A percentile compares a stretch with the other conserved stretches of the same genome.
phyloP scores from a whole-genome alignment of 1,140 invertebrate genomes.

The silkworm (Bombyx mori) region DNA sequence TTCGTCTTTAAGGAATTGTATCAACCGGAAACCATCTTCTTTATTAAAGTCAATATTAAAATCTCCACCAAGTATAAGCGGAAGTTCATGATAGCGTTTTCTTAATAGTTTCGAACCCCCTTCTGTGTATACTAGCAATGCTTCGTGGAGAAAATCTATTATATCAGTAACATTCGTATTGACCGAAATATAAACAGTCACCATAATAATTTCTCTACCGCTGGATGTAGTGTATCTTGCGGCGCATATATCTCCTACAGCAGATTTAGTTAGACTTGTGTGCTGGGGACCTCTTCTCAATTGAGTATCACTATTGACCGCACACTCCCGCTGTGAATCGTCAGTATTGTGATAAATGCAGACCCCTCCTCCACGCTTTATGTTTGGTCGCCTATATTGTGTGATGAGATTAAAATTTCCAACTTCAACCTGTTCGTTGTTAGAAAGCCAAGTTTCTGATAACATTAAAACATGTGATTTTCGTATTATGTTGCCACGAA shows the following conservation, averaged over 20 bases:
- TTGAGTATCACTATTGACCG: background rate
- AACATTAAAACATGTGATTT: too few species aligned
- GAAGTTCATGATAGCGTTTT: slow-evolving; percentile 8
- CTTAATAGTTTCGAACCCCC: slow-evolving; percentile 12
- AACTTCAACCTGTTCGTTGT: too few species aligned
- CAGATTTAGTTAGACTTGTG: background rate
- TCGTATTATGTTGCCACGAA: too few species aligned
- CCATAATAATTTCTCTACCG: slow-evolving; percentile 1
- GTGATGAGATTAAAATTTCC: too few species aligned
- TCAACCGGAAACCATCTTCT: slow-evolving; percentile 1
- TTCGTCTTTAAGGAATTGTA: too few species aligned
- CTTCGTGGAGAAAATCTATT: slow-evolving; percentile 1
- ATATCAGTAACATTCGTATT: slow-evolving; percentile 5
- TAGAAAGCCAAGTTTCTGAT: too few species aligned
- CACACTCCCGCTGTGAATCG: slow-evolving; percentile 2
- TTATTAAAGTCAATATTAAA: slow-evolving; percentile 10
- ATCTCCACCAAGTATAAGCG: slow-evolving; percentile 9
- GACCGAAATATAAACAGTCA: slow-evolving; percentile 3
- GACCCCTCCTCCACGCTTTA: slow-evolving; percentile 7
- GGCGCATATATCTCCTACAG: slow-evolving; percentile 8
- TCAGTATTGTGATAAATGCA: slow-evolving; percentile 8
- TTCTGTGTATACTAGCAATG: slow-evolving; percentile 1
- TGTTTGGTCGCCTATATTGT: slow-evolving; percentile 1
- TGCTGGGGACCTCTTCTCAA: background rate
- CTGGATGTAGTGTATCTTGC: background rate